Conservation (phyloP, 2,113 vertebrate species). For the Notothenia rossii region DNA sequence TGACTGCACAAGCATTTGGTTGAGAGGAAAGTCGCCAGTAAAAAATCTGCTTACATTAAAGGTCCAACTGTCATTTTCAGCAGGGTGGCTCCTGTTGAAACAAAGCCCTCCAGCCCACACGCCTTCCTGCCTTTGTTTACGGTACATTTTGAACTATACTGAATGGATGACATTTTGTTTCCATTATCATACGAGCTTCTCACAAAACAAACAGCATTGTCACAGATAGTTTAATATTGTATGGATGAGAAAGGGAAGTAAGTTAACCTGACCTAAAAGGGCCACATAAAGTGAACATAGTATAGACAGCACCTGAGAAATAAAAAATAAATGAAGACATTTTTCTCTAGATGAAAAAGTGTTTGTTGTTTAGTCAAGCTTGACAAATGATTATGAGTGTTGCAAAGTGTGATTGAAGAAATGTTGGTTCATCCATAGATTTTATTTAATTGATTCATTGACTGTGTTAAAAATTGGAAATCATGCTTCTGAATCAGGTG, state of each 20-base stretch:
- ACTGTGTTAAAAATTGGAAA: background rate
- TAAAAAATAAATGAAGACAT: background rate
- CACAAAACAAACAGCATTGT: conserved; percentile 32
- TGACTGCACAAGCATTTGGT: conserved; percentile 55
- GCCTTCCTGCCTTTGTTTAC: conserved; percentile 74
- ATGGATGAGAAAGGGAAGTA: background rate
- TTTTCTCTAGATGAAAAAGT: background rate
- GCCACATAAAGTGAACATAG: background rate
- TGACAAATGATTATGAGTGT: background rate
- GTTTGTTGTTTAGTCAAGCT: background rate
- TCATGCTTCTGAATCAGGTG: conserved; percentile 1
- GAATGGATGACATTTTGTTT: conserved; percentile 59
- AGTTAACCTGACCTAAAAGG: background rate
- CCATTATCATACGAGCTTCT: conserved; percentile 39
- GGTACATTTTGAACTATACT: conserved; percentile 51
- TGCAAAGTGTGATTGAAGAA: background rate
- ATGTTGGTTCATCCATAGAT: background rate
- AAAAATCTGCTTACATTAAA: conserved; percentile 59
- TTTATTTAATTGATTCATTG: background rate
- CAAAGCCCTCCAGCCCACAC: conserved; percentile 50
- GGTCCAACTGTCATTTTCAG: conserved; percentile 57
- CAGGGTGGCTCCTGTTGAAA: conserved; percentile 55
- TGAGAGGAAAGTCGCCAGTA: conserved; percentile 33
- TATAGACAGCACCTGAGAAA: background rate
- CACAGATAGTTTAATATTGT: conserved; percentile 25